Conservation (phyloP, 2,888 invertebrate genomes). For the Phania funesta region DNA sequence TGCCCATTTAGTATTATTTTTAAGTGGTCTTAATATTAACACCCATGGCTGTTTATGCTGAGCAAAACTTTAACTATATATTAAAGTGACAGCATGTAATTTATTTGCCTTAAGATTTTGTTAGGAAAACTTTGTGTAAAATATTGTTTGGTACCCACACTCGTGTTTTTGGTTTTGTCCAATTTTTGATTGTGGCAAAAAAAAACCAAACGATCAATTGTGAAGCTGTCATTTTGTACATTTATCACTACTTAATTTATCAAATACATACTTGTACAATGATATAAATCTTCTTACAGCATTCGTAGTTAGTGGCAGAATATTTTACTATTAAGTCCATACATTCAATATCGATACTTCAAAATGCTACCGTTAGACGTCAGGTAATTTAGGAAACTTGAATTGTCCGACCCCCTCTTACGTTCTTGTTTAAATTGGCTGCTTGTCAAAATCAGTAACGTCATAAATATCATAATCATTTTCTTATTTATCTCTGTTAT, state of each 20-base stretch:
- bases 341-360: not conserved
- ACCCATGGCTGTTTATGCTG: not conserved
- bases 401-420: not conserved
- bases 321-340: not conserved
- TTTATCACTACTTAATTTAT: not conserved
- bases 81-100: slow-evolving; percentile 44
- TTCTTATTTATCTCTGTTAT: not conserved
- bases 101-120: slow-evolving; percentile 41
- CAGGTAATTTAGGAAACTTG: not conserved
- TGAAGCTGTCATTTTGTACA: slow-evolving; percentile 32
- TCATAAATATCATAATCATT: slow-evolving; percentile 17
- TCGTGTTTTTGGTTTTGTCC: not conserved
- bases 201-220: slow-evolving; percentile 36
- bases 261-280: not conserved
- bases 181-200: not conserved
- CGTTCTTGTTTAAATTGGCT: not conserved
- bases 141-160: not conserved
- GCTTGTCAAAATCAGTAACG: slow-evolving; percentile 23
- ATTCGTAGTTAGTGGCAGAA: not conserved
- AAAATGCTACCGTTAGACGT: not conserved
- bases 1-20: too few relatives aligned
- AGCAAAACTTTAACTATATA: not conserved
- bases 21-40: not conserved
- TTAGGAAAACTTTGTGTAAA: not conserved
- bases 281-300: not conserved